Base-by-base conservation (phyloP, 2,797 vertebrate species). In the Aeoliscus strigatus region DNA sequence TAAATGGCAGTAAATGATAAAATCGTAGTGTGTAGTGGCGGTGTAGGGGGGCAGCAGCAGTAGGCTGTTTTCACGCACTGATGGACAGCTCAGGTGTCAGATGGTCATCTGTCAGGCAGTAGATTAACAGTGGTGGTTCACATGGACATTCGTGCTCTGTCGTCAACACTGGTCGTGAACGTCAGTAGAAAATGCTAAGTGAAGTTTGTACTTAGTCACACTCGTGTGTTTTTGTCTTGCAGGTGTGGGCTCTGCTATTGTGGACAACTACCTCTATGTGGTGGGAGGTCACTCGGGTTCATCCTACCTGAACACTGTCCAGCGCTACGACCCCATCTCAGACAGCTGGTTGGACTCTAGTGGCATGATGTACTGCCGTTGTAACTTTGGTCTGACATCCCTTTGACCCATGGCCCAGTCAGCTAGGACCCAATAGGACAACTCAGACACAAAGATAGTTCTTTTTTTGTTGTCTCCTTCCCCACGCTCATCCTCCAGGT, bases 271-370 rank as follows among this genome's bases (percentile, higher is more conserved):
- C 85, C 94, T 99, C 51, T 99, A 98, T 17, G 96, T 98, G 29
- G 96, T 98, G 1, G 96, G 96, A 1, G 96, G 96, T 16, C 96
- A 99, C 75, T 99, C 96, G 0, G 96, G 96, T 17, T 98, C 94
- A 0, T 96, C 96, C 40, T 98, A 98, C 75, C 86, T 99, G 78
- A 98, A 96, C 85, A 92, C 92, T 14, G 94, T 98, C 39, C 96
- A 99, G 83, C 90, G 91, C 35, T 98, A 99, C 4, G 91, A 98
- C 46, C 96, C 96, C 13, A 91, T 97, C 78, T 90, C 92, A 0
- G 94, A 99, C 70, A 90, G 87, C 25, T 99, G 96, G 96, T 88
- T 91, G 87, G 96, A 99, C 88, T 93, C 91, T 0, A 94, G 92
- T 1, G 94, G 94, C 41, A 98, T 98, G 96, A 90, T 92, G 86